A percentile compares a stretch with the other conserved stretches of the same genome.
These are phyloP conservation scores for Drosophila bifasciata DNA, from an alignment of 1,140 invertebrate species.

Conservation along the genomic window DNA sequence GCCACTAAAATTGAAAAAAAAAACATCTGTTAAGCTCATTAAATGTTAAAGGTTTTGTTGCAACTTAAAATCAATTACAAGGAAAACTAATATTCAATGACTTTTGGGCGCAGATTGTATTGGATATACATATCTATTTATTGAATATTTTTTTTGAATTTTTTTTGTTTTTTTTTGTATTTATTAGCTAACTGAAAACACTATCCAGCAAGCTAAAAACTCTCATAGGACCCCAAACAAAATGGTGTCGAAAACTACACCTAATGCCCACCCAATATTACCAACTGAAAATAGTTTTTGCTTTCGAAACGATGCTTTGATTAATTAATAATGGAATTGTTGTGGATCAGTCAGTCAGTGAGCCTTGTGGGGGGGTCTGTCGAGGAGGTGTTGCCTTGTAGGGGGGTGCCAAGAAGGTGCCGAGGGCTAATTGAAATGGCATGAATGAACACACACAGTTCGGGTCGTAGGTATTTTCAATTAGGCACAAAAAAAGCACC, in stretches of 20 bases:
- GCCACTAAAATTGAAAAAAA: too few relatives aligned
- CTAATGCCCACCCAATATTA: neutral
- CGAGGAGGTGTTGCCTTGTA: neutral
- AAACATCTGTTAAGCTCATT: too few relatives aligned
- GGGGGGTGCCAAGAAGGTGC: slow-evolving; percentile 3
- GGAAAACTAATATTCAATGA: too few relatives aligned
- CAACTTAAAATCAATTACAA: too few relatives aligned
- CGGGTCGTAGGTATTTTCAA: slow-evolving; percentile 35
- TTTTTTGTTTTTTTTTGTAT: too few relatives aligned
- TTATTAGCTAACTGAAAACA: too few relatives aligned
- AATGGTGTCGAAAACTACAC: neutral
- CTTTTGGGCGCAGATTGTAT: too few relatives aligned
- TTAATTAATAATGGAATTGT: slow-evolving; percentile 75
- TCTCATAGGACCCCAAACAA: too few relatives aligned
- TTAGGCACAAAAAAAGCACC: slow-evolving; percentile 41
- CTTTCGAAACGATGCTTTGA: slow-evolving; percentile 63
- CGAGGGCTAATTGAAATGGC: slow-evolving; percentile 55
- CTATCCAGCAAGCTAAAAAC: too few relatives aligned
- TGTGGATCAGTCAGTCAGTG: slow-evolving; percentile 17
- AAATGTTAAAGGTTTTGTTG: too few relatives aligned
- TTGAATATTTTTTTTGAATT: too few relatives aligned
- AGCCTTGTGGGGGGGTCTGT: slow-evolving; percentile 8
- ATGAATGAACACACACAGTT: slow-evolving; percentile 27
- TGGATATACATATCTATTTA: too few relatives aligned
- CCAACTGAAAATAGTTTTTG: slow-evolving; percentile 23